Base-by-base conservation (phyloP, 2,888 invertebrate species). In the Timema cristinae region DNA sequence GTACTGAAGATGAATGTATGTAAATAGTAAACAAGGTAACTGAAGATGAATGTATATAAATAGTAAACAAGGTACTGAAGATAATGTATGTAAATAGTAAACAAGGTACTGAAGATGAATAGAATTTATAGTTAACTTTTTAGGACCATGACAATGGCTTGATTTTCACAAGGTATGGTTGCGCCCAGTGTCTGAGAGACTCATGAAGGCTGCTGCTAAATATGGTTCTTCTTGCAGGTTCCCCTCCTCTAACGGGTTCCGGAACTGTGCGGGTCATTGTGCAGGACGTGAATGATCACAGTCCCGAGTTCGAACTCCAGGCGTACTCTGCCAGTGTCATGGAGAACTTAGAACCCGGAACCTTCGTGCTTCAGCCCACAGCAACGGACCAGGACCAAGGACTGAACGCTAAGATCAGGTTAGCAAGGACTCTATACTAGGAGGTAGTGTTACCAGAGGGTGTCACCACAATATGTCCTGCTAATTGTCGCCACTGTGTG, bases 281-380 rank as follows among this genome's bases (percentile, higher is more conserved):
- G 10, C 92, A 95, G 83, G 98, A 98, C 82, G 92, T 95, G 72
- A 97, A 97, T 82, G 97, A 97, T 81, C 95, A 97, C 81, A 90
- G 90, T 77, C 97, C 97, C 0, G 90, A 91, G 78, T 97, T 97
- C 81, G 90, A 90, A 78, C 86, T 91, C 70, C 91, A 92, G 79
- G 90, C 90, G 71, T 95, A 95, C 81, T 88, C 88, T 77, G 91
- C 92, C 0, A 86, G 84, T 68, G 90, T 97, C 0, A 85, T 88
- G 76, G 98, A 98, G 85, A 97, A 97, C 81, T 84, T 91, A 70
- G 89, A 92, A 2, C 81, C 89, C 15, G 93, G 92, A 49, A 91
- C 93, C 0, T 86, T 89, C 78, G 92, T 97, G 5, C 85, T 94
- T 9, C 87, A 88, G 73, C 91, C 95, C 0, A 83, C 87, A 72